Base-by-base conservation (phyloP, 2,797 vertebrate species). In the Poliocrania exsul region DNA sequence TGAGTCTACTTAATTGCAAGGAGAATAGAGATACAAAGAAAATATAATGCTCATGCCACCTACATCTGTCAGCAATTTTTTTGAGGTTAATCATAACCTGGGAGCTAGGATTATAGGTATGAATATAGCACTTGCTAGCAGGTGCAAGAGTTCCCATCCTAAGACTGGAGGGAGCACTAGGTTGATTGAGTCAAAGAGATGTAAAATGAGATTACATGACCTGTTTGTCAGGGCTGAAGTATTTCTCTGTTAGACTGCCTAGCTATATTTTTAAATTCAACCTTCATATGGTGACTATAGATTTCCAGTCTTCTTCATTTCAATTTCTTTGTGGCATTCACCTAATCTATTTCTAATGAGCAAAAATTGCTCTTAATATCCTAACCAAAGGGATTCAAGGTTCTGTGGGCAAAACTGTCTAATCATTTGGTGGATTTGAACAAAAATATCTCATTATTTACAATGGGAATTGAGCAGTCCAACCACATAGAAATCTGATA, bases 81-180 rank as follows among this genome's bases (percentile, higher is more conserved):
- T 98, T 98, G 66, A 99, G 98, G 96, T 95, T 98, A 92, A 98
- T 99, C 95, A 98, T 98, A 92, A 98, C 92, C 70, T 98, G 97
- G 28, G 97, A 97, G 3, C 72, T 84, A 21, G 98, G 98, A 86
- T 98, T 99, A 97, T 97, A 97, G 47, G 94, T 97, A 71, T 99
- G 98, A 97, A 99, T 98, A 90, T 98, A 98, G 95, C 98, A 97
- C 5, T 98, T 97, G 51, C 99, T 56, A 20, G 98, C 98, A 28
- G 98, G 98, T 92, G 98, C 98, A 17, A 17, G 98, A 99, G 90
- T 99, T 99, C 56, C 98, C 98, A 90, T 98, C 98, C 15, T 99
- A 99, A 20, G 98, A 98, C 97, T 99, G 78, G 49, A 94, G 24
- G 53, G 35, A 90, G 47, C 9, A 37, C 35, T 37, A 19, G 19